Base-by-base conservation (phyloP, 2,113 vertebrate genomes). In the Symphodus melops region DNA sequence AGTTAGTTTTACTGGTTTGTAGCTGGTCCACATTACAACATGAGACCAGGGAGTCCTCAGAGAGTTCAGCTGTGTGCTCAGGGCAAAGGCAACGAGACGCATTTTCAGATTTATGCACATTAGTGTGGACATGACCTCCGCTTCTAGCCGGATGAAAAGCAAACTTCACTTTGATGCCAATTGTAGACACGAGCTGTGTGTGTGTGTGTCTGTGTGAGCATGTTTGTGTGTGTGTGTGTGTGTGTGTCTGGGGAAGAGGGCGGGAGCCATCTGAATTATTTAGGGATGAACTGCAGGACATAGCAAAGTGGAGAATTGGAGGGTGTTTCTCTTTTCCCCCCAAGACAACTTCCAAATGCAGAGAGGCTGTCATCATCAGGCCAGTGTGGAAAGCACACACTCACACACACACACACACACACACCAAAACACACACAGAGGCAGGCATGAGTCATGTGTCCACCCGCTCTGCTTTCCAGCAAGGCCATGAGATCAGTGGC, bases 401-500 rank as follows among this genome's bases (percentile, higher is more conserved):
- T 11, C 25, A 42, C 52, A 55, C 72, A 72, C 28, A 55, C 54
- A 39, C 65, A 42, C 79, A 72, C 46, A 23, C 72, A 63, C 68
- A 63, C 21, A 23, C 42, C 16, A 48, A 33, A 42, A 17, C 23
- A 61, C 23, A 14, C 21, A 51, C 16, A 36, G 1, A 37, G 64
- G 72, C 63, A 55, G 60, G 44, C 69, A 70, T 93, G 92, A 92
- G 78, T 92, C 91, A 92, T 93, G 76, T 55, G 59, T 68, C 48
- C 74, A 63, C 46, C 73, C 42, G 48, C 71, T 78, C 65, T 78
- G 72, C 74, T 90, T 75, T 76, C 76, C 65, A 86, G 77, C 78
- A 87, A 84, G 78, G 67, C 83, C 75, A 87, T 91, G 84, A 93
- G 85, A 88, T 92, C 90, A 90, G 75, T 77, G 73, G 59, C 79